Conservation (phyloP, 2,113 vertebrate genomes). For the Aldabrachelys gigantea region DNA sequence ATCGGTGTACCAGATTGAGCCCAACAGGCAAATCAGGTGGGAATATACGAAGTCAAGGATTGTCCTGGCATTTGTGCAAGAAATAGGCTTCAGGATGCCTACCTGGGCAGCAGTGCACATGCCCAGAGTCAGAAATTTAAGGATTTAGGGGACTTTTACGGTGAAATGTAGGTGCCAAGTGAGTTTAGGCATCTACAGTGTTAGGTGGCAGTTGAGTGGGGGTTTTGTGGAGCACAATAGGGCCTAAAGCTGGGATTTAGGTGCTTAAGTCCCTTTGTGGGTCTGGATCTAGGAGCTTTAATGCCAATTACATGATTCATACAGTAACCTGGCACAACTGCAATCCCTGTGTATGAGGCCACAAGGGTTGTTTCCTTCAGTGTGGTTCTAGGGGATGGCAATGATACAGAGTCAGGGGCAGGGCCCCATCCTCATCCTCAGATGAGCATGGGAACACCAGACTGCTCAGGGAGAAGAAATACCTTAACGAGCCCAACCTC, state of each 20-base stretch:
- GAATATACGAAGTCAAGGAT: too few species aligned
- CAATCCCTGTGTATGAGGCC: background rate
- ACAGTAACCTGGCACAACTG: background rate
- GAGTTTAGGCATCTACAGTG: background rate
- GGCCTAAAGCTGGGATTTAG: background rate
- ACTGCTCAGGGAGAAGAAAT: background rate
- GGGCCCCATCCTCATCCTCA: background rate
- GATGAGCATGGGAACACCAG: background rate
- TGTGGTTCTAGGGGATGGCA: background rate
- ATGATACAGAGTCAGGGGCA: background rate
- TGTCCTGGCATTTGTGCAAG: too few species aligned
- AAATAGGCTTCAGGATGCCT: too few species aligned
- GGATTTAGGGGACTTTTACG: too few species aligned
- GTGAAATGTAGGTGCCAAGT: background rate
- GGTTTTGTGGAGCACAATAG: background rate
- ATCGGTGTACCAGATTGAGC: too few species aligned
- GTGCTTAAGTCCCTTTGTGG: background rate
- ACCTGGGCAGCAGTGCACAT: background rate
- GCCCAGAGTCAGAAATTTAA: background rate
- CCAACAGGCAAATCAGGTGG: too few species aligned
- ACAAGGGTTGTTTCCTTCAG: background rate
- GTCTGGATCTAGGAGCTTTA: background rate
- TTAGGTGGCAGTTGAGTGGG: background rate
- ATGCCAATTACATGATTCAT: background rate
- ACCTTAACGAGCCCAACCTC: background rate